Base-by-base conservation (phyloP, 92 coral and sea anemone species). In the Anthopleura xanthogrammica region DNA sequence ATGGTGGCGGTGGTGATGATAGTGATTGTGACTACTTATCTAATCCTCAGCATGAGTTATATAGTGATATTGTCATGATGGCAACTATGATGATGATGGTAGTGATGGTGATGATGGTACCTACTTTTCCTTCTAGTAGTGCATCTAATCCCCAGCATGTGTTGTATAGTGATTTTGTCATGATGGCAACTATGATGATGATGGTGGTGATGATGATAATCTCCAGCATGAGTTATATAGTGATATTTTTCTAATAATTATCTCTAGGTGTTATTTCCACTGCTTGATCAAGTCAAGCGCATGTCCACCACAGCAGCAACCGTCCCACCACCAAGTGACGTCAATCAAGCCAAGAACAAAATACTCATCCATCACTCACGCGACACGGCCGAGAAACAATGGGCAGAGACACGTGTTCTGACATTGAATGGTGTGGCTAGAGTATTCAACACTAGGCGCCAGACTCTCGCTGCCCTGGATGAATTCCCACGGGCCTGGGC, bases 401-500 rank as follows among this genome's bases (percentile, higher is more conserved):
- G 99, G 99, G 99, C 98, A 78, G 99, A 97, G 90, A 97, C 99
- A 48, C 98, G 98, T 66, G 99, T 97, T 46, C 91, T 97, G 48
- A 94, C 98, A 22, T 80, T 97, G 68, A 92, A 93, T 42, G 99
- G 99, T 62, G 99, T 97, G 42, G 98, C 99, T 79, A 96, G 99
- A 72, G 99, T 97, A 60, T 97, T 97, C 86, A 97, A 97, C 97
- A 92, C 97, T 83, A 86, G 99, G 77, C 95, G 98, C 65, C 99
- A 97, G 82, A 93, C 93, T 50, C 95, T 97, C 79, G 99, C 99
- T 72, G 89, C 92, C 57, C 88, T 97, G 56, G 98, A 97, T 70
- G 99, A 97, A 80, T 97, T 97, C 75, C 99, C 98, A 58, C 92
- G 99, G 13, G 99, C 99, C 58, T 97, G 99, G 99, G 99, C 99